phyloP scores from a whole-genome alignment of 1,140 invertebrate genomes.

The Musca domestica region DNA sequence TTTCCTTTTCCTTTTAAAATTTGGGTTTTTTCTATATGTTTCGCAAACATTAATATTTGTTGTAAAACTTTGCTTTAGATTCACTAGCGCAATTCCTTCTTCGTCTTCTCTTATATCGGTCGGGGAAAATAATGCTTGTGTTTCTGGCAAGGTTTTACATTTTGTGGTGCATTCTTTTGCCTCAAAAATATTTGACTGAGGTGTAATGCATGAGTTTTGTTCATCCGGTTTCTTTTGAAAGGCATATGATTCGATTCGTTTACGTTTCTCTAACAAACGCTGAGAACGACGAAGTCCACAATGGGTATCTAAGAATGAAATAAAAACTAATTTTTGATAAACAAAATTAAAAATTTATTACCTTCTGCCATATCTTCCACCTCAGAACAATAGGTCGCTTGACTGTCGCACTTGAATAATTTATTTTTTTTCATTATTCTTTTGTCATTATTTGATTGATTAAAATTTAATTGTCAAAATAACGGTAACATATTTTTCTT shows the following conservation, averaged over 20 bases:
- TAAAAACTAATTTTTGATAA: background rate
- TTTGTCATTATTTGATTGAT: too few species aligned
- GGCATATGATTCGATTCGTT: background rate
- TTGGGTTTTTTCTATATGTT: too few species aligned
- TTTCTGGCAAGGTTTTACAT: background rate
- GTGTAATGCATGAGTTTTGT: too few species aligned
- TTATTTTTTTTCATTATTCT: background rate
- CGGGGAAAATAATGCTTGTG: background rate
- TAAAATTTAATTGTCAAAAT: too few species aligned
- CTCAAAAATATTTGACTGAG: too few species aligned
- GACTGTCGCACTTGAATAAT: background rate
- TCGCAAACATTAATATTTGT: too few species aligned
- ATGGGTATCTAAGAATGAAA: background rate
- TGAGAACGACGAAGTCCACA: background rate
- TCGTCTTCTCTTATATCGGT: background rate
- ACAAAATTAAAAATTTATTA: background rate
- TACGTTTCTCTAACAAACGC: background rate
- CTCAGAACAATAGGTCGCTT: slow-evolving; percentile 1
- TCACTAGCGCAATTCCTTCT: too few species aligned
- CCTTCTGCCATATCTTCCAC: background rate
- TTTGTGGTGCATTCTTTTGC: too few species aligned
- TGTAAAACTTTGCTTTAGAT: too few species aligned
- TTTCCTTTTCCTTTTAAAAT: too few species aligned
- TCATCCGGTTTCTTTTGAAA: too few species aligned
- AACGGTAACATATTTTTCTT: background rate